These are phyloP conservation scores for Rousettus madagascariensis DNA, from an alignment of 2,797 vertebrate genomes.

Conservation along the genomic window DNA sequence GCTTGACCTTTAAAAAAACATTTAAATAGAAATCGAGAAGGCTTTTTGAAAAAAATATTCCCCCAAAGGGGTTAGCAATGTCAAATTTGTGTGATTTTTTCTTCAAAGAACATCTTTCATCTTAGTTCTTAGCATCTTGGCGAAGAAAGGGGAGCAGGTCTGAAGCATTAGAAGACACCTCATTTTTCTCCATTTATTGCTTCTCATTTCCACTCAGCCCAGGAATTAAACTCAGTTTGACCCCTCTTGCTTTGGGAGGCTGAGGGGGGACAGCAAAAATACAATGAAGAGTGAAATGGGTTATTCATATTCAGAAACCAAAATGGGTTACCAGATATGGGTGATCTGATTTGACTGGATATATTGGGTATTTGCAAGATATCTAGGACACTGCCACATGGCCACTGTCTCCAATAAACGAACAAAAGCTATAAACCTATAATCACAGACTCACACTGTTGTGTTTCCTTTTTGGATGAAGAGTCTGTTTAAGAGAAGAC, in stretches of 20 bases:
- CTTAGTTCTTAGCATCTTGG: neutral
- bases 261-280: neutral
- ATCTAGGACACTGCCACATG: neutral
- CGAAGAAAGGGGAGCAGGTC: neutral
- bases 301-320: neutral
- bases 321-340: neutral
- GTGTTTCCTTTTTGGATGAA: neutral
- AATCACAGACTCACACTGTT: neutral
- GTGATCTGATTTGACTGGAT: neutral
- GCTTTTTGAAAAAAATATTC: conserved; percentile 34
- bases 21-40: conserved; percentile 7
- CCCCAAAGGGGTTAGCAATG: neutral
- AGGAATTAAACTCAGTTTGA: neutral
- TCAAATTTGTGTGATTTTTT: neutral
- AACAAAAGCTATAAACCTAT: neutral
- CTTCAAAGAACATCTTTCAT: neutral
- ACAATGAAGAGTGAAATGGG: neutral
- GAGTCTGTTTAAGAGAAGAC: neutral
- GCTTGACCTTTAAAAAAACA: conserved; percentile 7
- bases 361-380: neutral
- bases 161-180: neutral
- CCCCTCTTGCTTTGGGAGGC: neutral
- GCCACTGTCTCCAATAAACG: neutral
- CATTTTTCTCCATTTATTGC: neutral
- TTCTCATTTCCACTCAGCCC: neutral